phyloP scores from a whole-genome alignment of 2,888 invertebrate genomes.

The Thymelicus acteon region DNA sequence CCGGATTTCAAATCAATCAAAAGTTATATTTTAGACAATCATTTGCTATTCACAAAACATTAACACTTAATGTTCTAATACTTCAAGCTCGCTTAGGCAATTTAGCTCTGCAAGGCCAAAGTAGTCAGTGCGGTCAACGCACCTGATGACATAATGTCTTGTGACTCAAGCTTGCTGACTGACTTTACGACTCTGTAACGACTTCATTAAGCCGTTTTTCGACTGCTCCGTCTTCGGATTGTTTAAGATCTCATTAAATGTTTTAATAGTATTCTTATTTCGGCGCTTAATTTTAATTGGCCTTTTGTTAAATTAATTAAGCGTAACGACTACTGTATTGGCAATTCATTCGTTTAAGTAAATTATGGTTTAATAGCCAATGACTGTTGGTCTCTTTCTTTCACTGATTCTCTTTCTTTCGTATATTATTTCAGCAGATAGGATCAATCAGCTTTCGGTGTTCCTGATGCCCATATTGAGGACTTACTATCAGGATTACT shows the following conservation, averaged over 20 bases:
- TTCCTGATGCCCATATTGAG: too few species aligned
- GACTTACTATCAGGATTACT: too few species aligned
- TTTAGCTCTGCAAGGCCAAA: conserved; percentile 31
- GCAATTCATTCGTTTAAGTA: conserved; percentile 1
- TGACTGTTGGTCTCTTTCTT: background rate
- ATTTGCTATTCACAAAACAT: conserved; percentile 18
- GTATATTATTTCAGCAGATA: too few species aligned
- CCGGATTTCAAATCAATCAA: background rate
- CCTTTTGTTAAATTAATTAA: conserved; percentile 31
- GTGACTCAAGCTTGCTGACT: conserved; percentile 41
- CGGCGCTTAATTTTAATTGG: conserved; percentile 28
- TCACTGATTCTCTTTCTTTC: background rate
- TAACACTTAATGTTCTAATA: conserved; percentile 21
- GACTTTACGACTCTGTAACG: conserved; percentile 26
- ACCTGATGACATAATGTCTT: conserved; percentile 45
- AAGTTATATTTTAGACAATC: background rate
- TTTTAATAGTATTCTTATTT: conserved; percentile 34
- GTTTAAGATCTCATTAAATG: conserved; percentile 32
- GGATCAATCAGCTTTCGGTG: too few species aligned
- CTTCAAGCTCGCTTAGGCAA: conserved; percentile 38
- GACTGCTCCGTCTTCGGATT: conserved; percentile 8
- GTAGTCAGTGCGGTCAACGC: conserved; percentile 40
- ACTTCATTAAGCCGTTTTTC: conserved; percentile 31
- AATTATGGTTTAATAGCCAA: background rate
- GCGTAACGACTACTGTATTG: conserved; percentile 10